phyloP scores from a whole-genome alignment of 1,140 invertebrate genomes.

The Pentalonia nigronervosa region DNA sequence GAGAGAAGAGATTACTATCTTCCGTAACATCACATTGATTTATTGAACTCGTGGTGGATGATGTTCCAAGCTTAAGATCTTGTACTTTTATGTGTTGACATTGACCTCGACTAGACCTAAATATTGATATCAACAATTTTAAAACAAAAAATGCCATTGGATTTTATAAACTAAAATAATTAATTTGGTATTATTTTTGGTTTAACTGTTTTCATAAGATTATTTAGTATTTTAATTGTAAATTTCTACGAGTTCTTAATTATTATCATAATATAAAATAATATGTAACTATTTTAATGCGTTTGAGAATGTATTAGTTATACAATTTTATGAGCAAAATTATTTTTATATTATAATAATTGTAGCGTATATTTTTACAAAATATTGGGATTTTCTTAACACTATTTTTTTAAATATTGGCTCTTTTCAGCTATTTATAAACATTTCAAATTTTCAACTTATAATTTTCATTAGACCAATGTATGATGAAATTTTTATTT shows the following conservation, averaged over 20 bases:
- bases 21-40: slow-evolving; percentile 62
- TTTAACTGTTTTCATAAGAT: not conserved
- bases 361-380: not conserved
- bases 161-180: not conserved
- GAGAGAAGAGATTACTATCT: slow-evolving; percentile 69
- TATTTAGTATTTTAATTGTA: not conserved
- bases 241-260: not conserved
- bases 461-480: not conserved
- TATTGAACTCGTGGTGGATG: slow-evolving; percentile 48
- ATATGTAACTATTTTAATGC: not conserved
- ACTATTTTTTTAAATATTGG: too few species aligned
- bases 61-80: not conserved
- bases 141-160: not conserved
- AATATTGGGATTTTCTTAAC: not conserved
- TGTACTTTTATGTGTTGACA: not conserved
- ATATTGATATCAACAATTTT: not conserved
- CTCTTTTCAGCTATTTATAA: not conserved
- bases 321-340: too few species aligned
- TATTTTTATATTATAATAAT: not conserved
- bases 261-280: not conserved
- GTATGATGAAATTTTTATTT: too few species aligned
- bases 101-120: slow-evolving; percentile 26
- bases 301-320: not conserved
- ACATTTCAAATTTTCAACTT: not conserved
- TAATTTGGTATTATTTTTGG: not conserved